Evolutionary conservation across 2,888 invertebrate species (phyloP), one percentile per base, ranked within the genome.

Genomic region (Pardosa pseudoannulata): DNA sequence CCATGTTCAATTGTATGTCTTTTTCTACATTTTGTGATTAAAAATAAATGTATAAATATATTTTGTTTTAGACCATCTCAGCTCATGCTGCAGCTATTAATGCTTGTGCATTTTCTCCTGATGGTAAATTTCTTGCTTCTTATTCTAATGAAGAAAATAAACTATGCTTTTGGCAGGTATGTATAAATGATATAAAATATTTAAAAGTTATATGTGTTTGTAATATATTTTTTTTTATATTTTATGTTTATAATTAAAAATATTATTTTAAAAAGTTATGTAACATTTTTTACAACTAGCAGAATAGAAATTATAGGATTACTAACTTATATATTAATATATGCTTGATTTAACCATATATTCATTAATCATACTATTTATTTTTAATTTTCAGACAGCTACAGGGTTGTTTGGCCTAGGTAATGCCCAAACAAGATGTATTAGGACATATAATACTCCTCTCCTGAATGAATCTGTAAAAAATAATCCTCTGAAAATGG

Each of bases 111-210:
- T 98, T 99, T 93, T 98, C 98, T 89, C 98, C 98, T 0, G 99
- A 99, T 92, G 99, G 99, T 23, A 97, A 99, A 90, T 98, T 96
- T 92, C 94, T 99, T 89, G 98, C 98, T 64, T 98, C 98, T 32
- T 99, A 98, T 92, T 97, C 98, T 64, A 96, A 96, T 90, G 93
- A 94, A 9, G 99, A 99, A 92, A 98, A 98, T 92, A 94, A 97
- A 89, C 94, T 99, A 76, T 97, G 96, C 89, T 99, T 99, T 93
- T 99, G 99, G 99, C 99, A 99, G 94, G 98, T 98, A 89, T 95
- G 94, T 90, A 89, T 31, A 27, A 6, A 29, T 36, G 5, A 9
- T 36, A 7, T 9, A 36, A 5, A 7, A 9, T 7, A 9, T 9
- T 36, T 36, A 36, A 36, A 36, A 7, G 9, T 7, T 36, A 7